phyloP scores from a whole-genome alignment of 1,140 invertebrate genomes.

The Ridgeia piscesae region DNA sequence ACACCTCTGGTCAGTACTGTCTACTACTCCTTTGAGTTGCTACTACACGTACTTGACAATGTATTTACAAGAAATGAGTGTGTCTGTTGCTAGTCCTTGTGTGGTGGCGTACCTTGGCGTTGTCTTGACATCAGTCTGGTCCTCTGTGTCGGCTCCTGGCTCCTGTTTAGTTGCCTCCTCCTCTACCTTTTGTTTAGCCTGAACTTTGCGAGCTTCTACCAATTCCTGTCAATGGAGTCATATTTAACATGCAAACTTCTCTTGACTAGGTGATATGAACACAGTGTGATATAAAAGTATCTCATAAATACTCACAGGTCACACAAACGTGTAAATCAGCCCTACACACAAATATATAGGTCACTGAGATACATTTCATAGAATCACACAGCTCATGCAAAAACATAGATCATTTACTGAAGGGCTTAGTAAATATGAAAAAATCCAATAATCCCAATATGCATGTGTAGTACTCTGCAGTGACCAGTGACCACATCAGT shows the following conservation, averaged over 20 bases:
- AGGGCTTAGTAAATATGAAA: no score
- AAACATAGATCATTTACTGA: no score
- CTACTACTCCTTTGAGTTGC: no score
- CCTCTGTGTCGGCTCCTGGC: conserved; percentile 36
- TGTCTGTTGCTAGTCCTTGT: not conserved
- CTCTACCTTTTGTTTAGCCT: conserved; percentile 13
- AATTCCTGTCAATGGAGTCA: not conserved
- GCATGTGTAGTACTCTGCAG: no score
- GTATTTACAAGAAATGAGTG: no score
- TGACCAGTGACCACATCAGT: no score
- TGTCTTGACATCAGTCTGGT: conserved; percentile 65
- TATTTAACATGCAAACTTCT: not conserved
- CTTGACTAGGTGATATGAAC: not conserved
- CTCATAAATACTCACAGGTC: not conserved
- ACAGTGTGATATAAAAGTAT: not conserved
- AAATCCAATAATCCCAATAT: no score
- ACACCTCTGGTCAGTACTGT: no score
- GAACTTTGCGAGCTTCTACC: not conserved
- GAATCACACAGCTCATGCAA: no score
- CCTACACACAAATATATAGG: no score
- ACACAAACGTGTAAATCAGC: not conserved
- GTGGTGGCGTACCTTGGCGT: conserved; percentile 35
- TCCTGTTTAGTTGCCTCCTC: conserved; percentile 38
- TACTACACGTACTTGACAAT: no score
- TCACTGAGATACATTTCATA: no score